A percentile compares a stretch with the other conserved stretches of the same genome.
phyloP scores from a whole-genome alignment of 2,797 vertebrate genomes.

The Enteromius viviparus region DNA sequence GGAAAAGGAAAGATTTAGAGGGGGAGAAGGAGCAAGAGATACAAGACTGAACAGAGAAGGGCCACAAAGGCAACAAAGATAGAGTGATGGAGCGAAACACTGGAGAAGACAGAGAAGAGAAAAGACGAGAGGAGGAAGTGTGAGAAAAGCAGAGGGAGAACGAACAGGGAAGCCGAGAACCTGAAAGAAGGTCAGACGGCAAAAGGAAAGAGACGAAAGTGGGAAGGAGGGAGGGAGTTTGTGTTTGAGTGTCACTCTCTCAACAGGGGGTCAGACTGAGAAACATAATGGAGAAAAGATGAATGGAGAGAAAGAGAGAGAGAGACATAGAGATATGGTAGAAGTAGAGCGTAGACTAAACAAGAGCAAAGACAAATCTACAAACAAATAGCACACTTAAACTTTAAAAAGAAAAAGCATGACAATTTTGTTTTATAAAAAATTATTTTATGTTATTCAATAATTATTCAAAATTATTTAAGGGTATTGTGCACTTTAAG shows the following conservation, averaged over 20 bases:
- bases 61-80: conserved; percentile 59
- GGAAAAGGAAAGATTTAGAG: conserved; percentile 62
- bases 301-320: neutral
- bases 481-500: neutral
- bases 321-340: conserved; percentile 42
- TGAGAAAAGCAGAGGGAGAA: conserved; percentile 64
- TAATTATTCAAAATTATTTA: no score
- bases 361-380: neutral
- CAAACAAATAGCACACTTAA: neutral
- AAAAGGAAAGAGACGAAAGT: conserved; percentile 51
- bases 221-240: conserved; percentile 65
- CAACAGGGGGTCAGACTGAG: conserved; percentile 64
- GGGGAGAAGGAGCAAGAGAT: conserved; percentile 47
- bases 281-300: conserved; percentile 21
- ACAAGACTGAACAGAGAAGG: conserved; percentile 48
- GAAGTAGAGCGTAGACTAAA: conserved; percentile 5
- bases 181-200: conserved; percentile 78
- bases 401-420: neutral
- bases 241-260: conserved; percentile 75
- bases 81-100: conserved; percentile 76
- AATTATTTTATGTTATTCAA: no score
- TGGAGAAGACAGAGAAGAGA: conserved; percentile 68
- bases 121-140: conserved; percentile 67
- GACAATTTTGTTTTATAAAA: neutral
- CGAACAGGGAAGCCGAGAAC: conserved; percentile 66